phyloP scores from a whole-genome alignment of 2,888 invertebrate species.

The Eudemis profundana region DNA sequence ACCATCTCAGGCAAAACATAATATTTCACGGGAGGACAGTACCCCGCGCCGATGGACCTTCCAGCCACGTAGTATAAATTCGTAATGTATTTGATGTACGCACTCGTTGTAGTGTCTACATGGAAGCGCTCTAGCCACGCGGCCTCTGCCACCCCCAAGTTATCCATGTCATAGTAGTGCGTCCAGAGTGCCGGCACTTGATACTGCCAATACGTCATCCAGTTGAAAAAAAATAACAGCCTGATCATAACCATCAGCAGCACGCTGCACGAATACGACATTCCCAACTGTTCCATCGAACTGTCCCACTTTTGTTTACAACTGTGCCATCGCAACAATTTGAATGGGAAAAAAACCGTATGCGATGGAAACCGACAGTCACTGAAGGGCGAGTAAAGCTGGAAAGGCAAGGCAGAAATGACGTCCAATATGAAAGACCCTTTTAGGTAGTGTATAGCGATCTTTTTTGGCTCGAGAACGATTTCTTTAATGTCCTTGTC shows the following conservation, averaged over 20 bases:
- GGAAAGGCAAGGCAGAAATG: conserved; percentile 61
- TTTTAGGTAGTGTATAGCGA: conserved; percentile 59
- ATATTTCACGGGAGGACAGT: conserved; percentile 53
- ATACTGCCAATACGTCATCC: conserved; percentile 67
- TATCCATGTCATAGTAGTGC: conserved; percentile 50
- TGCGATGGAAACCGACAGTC: conserved; percentile 60
- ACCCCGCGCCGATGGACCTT: conserved; percentile 62
- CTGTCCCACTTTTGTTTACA: conserved; percentile 54
- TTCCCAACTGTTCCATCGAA: conserved; percentile 57
- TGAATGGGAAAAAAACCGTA: conserved; percentile 61
- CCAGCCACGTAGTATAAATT: conserved; percentile 61
- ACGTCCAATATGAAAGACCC: conserved; percentile 58
- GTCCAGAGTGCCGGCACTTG: conserved; percentile 63
- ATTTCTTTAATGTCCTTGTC: conserved; percentile 60
- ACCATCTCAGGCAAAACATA: conserved; percentile 57
- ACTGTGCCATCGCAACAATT: conserved; percentile 57
- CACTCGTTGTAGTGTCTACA: conserved; percentile 43
- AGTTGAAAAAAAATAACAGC: conserved; percentile 63
- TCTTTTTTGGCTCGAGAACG: conserved; percentile 57
- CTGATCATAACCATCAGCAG: conserved; percentile 49
- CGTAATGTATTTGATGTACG: conserved; percentile 60
- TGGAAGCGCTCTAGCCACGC: conserved; percentile 55
- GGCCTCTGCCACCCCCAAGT: conserved; percentile 32
- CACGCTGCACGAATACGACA: conserved; percentile 57
- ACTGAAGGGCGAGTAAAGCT: conserved; percentile 54